A percentile compares a stretch with the other conserved stretches of the same genome.
Conservation (phyloP, 1,140 invertebrate genomes). For the Drosophila tristis region DNA sequence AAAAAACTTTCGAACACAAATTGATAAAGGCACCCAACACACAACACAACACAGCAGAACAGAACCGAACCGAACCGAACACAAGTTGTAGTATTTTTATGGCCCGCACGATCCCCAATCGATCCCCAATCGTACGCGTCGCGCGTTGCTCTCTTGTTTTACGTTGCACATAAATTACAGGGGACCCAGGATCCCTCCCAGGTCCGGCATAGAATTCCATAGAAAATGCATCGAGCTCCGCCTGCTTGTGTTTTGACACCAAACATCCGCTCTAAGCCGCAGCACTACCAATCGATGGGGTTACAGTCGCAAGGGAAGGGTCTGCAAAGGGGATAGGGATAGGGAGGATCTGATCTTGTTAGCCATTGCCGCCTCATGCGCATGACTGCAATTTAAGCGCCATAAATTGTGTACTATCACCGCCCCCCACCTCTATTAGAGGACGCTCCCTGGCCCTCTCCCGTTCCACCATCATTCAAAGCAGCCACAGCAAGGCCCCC, state of each 20-base stretch:
- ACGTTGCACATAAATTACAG: conserved; percentile 75
- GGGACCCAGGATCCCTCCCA: conserved; percentile 44
- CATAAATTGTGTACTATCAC: conserved; percentile 64
- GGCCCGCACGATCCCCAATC: conserved; percentile 38
- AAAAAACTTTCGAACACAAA: conserved; percentile 62
- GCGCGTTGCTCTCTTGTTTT: conserved; percentile 60
- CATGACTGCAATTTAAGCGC: conserved; percentile 81
- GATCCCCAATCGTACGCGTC: conserved; percentile 26
- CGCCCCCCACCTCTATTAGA: no score
- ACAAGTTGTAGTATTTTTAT: conserved; percentile 62
- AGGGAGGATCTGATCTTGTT: conserved; percentile 58
- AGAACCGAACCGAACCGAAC: conserved; percentile 6
- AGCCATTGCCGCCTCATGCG: conserved; percentile 71
- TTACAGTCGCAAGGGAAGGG: conserved; percentile 1
- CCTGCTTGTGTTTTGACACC: conserved; percentile 70
- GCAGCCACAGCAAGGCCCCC: not conserved
- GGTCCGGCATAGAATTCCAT: conserved; percentile 58
- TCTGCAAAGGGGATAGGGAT: not conserved
- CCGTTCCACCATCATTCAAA: no score
- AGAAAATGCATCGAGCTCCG: conserved; percentile 56
- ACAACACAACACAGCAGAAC: conserved; percentile 26
- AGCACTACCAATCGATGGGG: conserved; percentile 34
- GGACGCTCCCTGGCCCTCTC: no score
- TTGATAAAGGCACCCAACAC: conserved; percentile 66
- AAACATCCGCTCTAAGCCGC: conserved; percentile 77